Evolutionary conservation across 2,113 vertebrate species (phyloP), one percentile per base, ranked within the genome.

Genomic region (Megaceryle torquata): DNA sequence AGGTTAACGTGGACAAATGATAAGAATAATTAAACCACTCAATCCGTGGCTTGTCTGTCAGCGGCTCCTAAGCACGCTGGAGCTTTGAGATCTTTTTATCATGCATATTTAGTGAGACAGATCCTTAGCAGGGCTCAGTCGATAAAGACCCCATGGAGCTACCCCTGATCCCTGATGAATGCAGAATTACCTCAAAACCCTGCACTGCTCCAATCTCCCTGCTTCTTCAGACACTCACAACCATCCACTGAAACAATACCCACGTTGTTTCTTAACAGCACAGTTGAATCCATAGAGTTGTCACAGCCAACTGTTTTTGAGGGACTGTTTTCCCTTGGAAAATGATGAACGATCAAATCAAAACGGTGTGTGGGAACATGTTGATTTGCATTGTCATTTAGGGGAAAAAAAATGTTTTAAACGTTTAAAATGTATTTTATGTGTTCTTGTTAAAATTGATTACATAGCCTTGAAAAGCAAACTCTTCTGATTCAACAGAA

Each of bases 1-100:
- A 90, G 64, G 76, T 60, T 88, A 88, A 86, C 16, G 1, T 78
- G 59, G 69, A 91, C 71, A 95, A 96, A 91, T 3, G 8, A 53
- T 48, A 92, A 77, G 53, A 95, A 83, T 77, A 83, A 96, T 94
- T 91, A 95, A 94, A 81, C 51, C 56, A 67, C 64, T 91, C 91
- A 88, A 94, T 57, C 43, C 39, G 79, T 48, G 80, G 71, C 33
- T 90, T 1, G 1, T 77, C 79, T 77, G 64, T 86, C 89, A 81
- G 43, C 8, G 4, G 37, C 39, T 89, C 15, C 60, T 51, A 33
- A 28, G 60, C 15, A 93, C 0, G 0, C 17, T 35, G 20, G 35
- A 80, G 59, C 46, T 43, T 72, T 74, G 50, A 74, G 51, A 88
- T 24, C 26, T 60, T 46, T 80, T 94, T 59, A 93, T 44, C 85